Evolutionary conservation across 2,797 vertebrate genomes (phyloP).

Genomic region (Somateria mollissima): DNA sequence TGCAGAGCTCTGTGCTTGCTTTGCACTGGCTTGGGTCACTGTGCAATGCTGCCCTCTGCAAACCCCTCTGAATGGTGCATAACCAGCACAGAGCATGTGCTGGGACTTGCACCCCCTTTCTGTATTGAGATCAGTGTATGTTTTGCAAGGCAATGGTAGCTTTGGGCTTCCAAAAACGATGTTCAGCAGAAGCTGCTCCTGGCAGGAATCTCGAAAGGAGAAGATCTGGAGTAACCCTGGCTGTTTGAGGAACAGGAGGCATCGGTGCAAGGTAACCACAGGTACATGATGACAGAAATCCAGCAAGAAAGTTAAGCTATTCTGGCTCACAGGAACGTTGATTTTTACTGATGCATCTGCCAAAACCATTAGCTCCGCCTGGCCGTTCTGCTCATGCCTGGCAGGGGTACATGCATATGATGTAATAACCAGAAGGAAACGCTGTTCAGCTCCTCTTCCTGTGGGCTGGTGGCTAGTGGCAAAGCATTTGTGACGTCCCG

Average conservation of each 20-base stretch:
- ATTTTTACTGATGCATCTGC: background rate
- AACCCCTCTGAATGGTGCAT: accelerated
- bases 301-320: background rate
- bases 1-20: accelerated
- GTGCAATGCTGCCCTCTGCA: background rate
- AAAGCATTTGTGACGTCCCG: accelerated
- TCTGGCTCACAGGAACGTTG: accelerated
- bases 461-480: accelerated
- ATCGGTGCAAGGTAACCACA: accelerated
- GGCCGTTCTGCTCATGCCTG: background rate
- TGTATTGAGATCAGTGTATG: background rate
- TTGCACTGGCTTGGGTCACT: accelerated
- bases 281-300: accelerated
- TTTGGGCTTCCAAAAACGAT: background rate
- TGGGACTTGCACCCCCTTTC: background rate
- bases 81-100: accelerated
- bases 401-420: background rate
- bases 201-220: background rate
- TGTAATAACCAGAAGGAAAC: background rate
- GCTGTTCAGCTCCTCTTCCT: accelerated
- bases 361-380: background rate
- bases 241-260: background rate
- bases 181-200: background rate
- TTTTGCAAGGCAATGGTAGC: background rate
- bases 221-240: background rate